Conservation (phyloP, 37 sponge, comb jelly and placozoan species). For the Crambe crambe region DNA sequence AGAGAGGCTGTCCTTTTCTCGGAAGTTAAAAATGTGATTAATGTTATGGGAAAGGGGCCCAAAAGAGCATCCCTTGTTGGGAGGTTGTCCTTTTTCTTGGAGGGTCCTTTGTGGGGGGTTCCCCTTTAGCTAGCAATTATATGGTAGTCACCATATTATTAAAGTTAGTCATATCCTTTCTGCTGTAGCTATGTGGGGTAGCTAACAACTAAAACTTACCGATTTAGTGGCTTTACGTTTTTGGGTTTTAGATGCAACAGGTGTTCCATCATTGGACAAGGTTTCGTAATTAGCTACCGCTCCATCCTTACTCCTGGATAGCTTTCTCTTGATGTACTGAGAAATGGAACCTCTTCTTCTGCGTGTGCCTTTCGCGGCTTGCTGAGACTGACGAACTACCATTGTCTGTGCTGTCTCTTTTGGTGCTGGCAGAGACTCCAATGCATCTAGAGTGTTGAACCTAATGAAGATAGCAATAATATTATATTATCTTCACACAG, state of each 20-base stretch:
- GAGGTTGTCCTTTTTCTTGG: too few relatives aligned
- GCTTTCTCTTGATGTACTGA: slow-evolving; percentile 26
- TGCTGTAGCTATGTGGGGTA: too few relatives aligned
- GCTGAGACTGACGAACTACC: slow-evolving; percentile 20
- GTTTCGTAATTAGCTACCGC: neutral
- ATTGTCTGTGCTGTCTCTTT: slow-evolving; percentile 51
- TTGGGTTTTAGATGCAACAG: neutral
- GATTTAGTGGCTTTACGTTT: neutral
- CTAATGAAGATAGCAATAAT: neutral
- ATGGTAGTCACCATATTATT: too few relatives aligned
- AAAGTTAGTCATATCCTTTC: too few relatives aligned
- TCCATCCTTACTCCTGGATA: slow-evolving; percentile 2
- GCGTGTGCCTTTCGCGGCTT: neutral
- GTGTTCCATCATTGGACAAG: neutral
- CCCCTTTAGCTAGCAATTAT: too few relatives aligned
- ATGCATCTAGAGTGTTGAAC: slow-evolving; percentile 20
- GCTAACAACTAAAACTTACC: too few relatives aligned
- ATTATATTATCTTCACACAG: too few relatives aligned
- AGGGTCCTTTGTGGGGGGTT: too few relatives aligned
- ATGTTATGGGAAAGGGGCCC: too few relatives aligned
- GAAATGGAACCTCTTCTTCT: slow-evolving; percentile 20
- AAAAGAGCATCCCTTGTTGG: too few relatives aligned
- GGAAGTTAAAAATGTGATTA: too few relatives aligned
- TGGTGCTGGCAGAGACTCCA: slow-evolving; percentile 47
- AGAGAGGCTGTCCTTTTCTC: too few relatives aligned